Percentiles rank a stretch among this genome's conserved stretches.
Evolutionary conservation across 2,888 invertebrate species (phyloP).

Genomic region (Lycocerus yunnanus): DNA sequence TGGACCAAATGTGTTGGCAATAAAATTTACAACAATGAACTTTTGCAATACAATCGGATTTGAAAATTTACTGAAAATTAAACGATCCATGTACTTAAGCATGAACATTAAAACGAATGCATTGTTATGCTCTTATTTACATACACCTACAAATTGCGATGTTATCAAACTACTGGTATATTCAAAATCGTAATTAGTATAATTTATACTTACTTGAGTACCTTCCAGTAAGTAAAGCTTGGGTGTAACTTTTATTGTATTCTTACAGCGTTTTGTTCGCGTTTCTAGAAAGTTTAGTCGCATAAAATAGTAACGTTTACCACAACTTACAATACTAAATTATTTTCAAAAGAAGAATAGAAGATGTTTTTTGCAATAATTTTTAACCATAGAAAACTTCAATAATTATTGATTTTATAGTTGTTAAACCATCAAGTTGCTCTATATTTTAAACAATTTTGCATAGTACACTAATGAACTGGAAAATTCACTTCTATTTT

Average conservation of each 20-base stretch:
- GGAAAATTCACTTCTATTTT: too few relatives aligned
- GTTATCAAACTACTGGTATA: constrained; percentile 12
- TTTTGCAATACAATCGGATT: background rate
- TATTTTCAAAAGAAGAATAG: background rate
- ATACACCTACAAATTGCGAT: constrained; percentile 14
- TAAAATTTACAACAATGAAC: constrained; percentile 8
- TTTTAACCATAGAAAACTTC: background rate
- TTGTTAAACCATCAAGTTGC: too few relatives aligned
- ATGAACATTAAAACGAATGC: constrained; percentile 22
- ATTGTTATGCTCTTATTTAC: constrained; percentile 20
- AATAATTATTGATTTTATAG: too few relatives aligned
- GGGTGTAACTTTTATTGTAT: background rate
- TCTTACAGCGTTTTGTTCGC: background rate
- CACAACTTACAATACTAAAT: background rate
- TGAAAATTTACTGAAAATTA: constrained; percentile 13
- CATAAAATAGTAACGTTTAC: background rate
- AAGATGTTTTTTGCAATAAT: background rate
- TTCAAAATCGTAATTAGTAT: background rate
- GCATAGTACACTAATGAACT: too few relatives aligned
- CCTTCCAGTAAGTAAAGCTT: background rate
- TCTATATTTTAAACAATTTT: too few relatives aligned
- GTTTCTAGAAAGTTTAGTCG: background rate
- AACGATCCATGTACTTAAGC: constrained; percentile 17
- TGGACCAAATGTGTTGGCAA: background rate
- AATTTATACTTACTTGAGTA: background rate